Evolutionary conservation across 2,113 vertebrate genomes (phyloP), one percentile per base, ranked within the genome.

Genomic region (Xyrauchen texanus): DNA sequence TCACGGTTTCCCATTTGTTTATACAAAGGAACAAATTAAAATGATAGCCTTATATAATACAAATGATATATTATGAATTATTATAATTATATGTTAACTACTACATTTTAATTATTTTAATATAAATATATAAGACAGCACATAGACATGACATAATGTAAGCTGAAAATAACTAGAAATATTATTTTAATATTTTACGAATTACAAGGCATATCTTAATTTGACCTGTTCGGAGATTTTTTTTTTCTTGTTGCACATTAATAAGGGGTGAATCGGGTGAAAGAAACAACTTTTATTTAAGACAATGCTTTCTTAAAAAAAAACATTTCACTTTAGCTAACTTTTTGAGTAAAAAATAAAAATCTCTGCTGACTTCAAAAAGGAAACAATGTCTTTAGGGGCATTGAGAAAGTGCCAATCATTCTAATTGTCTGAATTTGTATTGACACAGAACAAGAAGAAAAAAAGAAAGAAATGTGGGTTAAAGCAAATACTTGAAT

Each of bases 361-460:
- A 81, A 70, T 13, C 62, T 72, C 63, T 55, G 8, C 62, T 68
- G 13, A 45, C 46, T 5, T 57, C 52, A 7, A 52, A 78, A 55
- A 52, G 68, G 8, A 75, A 57, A 55, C 15, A 55, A n/a, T 8
- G 34, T 55, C 21, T 57, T 44, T 12, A 57, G 68, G 67, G 70
- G 34, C 46, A 44, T 51, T 60, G 45, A 16, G 45, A 49, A 84
- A 63, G 76, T 77, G 77, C 66, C 79, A 78, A 62, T 83, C 74
- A 75, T 81, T 84, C 68, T 81, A 81, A 78, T 84, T 81, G 75
- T 79, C 63, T 57, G 12, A 47, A 81, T 79, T 78, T 84, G 52
- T 79, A 78, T 81, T 79, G 83, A 84, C 83, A 79, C 47, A 3
- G 65, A 71, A 67, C 47, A 9, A 64, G 52, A 61, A 34, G 21